phyloP scores from a whole-genome alignment of 2,888 invertebrate genomes.

The Agrilus mali region DNA sequence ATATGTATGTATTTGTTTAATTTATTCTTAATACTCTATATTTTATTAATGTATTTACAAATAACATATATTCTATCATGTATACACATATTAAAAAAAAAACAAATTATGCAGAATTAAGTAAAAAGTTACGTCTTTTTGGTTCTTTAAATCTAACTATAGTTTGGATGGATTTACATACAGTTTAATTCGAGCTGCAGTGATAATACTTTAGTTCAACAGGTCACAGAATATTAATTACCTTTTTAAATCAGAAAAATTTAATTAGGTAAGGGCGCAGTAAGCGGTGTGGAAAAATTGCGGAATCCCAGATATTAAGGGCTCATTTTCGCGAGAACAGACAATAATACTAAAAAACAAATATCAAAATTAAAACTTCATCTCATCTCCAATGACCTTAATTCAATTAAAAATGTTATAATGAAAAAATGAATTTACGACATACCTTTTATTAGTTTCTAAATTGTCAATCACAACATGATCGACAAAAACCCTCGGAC shows the following conservation, averaged over 20 bases:
- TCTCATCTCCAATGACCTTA: not conserved
- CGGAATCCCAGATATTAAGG: constrained; percentile 53
- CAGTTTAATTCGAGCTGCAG: no score
- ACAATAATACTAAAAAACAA: constrained; percentile 49
- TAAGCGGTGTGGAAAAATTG: constrained; percentile 33
- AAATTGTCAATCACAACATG: constrained; percentile 59
- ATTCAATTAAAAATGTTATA: not conserved
- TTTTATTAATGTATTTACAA: no score
- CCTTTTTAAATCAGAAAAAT: not conserved
- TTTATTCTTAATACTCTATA: no score
- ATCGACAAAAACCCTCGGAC: constrained; percentile 61
- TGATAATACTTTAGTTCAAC: no score
- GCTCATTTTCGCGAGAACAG: constrained; percentile 52
- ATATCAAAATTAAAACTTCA: not conserved
- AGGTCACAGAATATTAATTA: no score
- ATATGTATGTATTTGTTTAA: no score
- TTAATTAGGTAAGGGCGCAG: constrained; percentile 18
- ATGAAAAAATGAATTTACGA: constrained; percentile 6
- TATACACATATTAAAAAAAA: no score
- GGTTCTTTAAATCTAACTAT: no score
- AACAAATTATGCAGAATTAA: no score
- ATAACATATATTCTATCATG: no score
- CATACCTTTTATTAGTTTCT: constrained; percentile 55
- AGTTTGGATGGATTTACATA: no score
- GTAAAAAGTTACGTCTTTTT: no score